phyloP scores from a whole-genome alignment of 2,888 invertebrate genomes.

The Agrochola circellaris region DNA sequence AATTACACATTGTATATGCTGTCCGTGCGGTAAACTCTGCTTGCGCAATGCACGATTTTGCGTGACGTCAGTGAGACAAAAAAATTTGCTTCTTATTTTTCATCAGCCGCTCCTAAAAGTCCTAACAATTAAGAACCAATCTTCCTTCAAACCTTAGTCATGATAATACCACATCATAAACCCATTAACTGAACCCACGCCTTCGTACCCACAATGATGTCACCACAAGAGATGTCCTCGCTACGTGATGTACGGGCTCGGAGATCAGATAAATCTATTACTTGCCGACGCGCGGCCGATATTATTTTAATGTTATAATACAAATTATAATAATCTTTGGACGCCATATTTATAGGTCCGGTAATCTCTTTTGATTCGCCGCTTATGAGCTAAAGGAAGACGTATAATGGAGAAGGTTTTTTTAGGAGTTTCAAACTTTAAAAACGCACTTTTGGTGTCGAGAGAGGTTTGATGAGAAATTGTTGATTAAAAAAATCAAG shows the following conservation, averaged over 20 bases:
- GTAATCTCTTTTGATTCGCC: slow-evolving; percentile 88
- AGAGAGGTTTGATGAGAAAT: background rate
- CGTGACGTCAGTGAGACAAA: background rate
- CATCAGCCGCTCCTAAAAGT: background rate
- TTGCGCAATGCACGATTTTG: too few relatives aligned
- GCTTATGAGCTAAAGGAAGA: slow-evolving; percentile 75
- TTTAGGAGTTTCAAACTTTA: background rate
- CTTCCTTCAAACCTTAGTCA: slow-evolving; percentile 5
- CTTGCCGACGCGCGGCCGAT: slow-evolving; percentile 80
- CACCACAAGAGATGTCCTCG: slow-evolving; percentile 33
- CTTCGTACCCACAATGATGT: slow-evolving; percentile 13
- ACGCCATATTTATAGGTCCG: slow-evolving; percentile 86
- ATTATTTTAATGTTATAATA: slow-evolving; percentile 90
- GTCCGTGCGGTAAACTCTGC: too few relatives aligned
- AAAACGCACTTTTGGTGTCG: background rate
- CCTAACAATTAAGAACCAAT: slow-evolving; percentile 20
- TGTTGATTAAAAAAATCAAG: background rate
- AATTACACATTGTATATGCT: too few relatives aligned
- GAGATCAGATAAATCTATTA: slow-evolving; percentile 86
- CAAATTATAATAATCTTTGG: slow-evolving; percentile 88
- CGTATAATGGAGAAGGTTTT: slow-evolving; percentile 49
- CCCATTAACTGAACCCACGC: slow-evolving; percentile 32
- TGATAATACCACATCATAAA: slow-evolving; percentile 38
- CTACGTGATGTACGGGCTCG: slow-evolving; percentile 73
- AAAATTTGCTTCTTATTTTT: background rate